These are phyloP conservation scores for Ephydatia muelleri DNA, from an alignment of 37 sponge, comb jelly and placozoan species.

Conservation along the genomic window DNA sequence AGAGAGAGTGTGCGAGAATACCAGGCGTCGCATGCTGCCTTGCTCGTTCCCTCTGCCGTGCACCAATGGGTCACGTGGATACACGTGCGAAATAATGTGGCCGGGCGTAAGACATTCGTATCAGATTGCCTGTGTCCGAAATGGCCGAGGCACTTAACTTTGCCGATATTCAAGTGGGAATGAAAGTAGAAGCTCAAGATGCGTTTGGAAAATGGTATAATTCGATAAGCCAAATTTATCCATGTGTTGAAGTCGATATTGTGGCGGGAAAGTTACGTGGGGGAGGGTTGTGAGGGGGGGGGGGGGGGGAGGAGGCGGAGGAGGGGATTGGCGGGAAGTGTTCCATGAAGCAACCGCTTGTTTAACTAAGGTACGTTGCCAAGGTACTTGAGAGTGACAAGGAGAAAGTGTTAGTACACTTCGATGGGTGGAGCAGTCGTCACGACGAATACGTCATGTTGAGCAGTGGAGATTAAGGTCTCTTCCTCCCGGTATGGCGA, in stretches of 20 bases:
- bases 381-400: constrained; percentile 77
- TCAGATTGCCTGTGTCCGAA: neutral
- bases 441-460: constrained; percentile 84
- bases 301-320: no score
- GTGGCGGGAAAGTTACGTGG: neutral
- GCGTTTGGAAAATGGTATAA: constrained; percentile 70
- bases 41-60: neutral
- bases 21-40: neutral
- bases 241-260: neutral
- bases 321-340: neutral
- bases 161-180: constrained; percentile 39
- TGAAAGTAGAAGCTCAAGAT: constrained; percentile 74
- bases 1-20: neutral
- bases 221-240: neutral
- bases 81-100: neutral
- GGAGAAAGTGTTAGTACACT: constrained; percentile 82
- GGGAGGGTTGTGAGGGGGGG: no score
- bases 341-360: neutral
- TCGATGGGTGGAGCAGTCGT: constrained; percentile 86
- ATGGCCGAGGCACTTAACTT: neutral
- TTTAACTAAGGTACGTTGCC: constrained; percentile 70
- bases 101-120: neutral
- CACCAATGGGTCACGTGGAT: neutral
- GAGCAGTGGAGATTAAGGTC: constrained; percentile 39
- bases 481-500: constrained; percentile 20